These are phyloP conservation scores for Cecidostiba fungosa DNA, from an alignment of 2,888 invertebrate genomes.

Conservation along the genomic window DNA sequence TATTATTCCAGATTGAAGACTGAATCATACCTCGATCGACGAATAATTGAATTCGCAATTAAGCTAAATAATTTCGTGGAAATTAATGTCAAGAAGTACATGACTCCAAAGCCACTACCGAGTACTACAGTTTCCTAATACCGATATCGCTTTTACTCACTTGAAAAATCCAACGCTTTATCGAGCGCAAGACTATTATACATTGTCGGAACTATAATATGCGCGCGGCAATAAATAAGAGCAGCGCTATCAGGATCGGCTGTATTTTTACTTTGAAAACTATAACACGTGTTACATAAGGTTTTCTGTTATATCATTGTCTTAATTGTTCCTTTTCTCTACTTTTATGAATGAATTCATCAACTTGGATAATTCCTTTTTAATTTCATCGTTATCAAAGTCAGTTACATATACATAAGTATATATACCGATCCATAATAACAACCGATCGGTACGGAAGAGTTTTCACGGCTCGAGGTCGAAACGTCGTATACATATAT, in stretches of 20 bases:
- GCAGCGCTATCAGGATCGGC: not conserved
- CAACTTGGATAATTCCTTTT: not conserved
- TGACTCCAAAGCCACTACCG: not conserved
- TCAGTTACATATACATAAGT: not conserved
- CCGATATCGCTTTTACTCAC: conserved; percentile 13
- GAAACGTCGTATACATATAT: not conserved
- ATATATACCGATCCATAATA: not conserved
- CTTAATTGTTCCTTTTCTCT: not conserved
- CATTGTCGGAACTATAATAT: not conserved
- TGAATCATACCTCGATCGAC: conserved; percentile 29
- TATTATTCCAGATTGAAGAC: conserved; percentile 26
- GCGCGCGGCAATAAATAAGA: conserved; percentile 30
- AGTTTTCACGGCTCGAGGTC: not conserved
- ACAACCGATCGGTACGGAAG: not conserved
- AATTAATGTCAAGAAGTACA: conserved; percentile 24
- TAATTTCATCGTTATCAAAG: not conserved
- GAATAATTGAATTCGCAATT: conserved; percentile 47
- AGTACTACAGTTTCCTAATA: not conserved
- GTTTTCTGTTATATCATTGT: not conserved
- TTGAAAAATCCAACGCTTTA: conserved; percentile 35
- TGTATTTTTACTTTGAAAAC: not conserved
- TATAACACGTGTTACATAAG: not conserved
- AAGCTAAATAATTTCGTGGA: conserved; percentile 51
- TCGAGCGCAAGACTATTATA: not conserved
- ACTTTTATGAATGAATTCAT: not conserved